Base-by-base conservation (phyloP, 2,113 vertebrate species). In the Todiramphus saurophagus region DNA sequence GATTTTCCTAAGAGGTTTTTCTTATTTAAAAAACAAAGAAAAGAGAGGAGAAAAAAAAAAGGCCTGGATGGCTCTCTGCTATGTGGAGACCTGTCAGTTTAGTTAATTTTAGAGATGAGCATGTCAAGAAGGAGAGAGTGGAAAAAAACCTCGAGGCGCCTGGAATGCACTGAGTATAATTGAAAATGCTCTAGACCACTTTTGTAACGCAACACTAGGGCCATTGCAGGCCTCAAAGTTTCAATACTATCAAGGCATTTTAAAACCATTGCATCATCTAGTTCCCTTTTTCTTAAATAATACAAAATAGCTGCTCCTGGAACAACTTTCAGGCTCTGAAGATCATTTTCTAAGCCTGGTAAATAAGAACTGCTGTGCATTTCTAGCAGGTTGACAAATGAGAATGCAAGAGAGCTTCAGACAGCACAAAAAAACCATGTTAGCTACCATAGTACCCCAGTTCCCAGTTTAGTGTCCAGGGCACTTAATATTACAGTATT, bases 111-210 rank as follows among this genome's bases (percentile, higher is more conserved):
- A 93, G 90, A 90, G 97, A 95, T 56, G 77, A 94, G 55, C 93
- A 94, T 0, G 0, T 89, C 13, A 91, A 96, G 94, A 91, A 97
- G 63, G 93, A 96, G 73, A 89, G 93, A 94, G 92, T 82, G 91
- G 96, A 97, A 97, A 97, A 97, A 96, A 66, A 92, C 97, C 96
- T 95, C 2, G 31, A 97, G 96, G 94, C 46, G 1, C 88, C 94
- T 91, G 76, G 76, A 64, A 88, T 56, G 50, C 83, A 83, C 87
- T 89, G 75, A 96, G 78, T 48, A 6, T 95, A 96, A 96, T 66
- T 85, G 91, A 97, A 97, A 97, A 92, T 56, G 72, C 90, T 83
- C 43, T 83, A 83, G 74, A 87, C 56, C 1, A 46, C 68, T 85
- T 88, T n/a, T 13, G 37, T 68, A 66, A 87, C 0, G 5, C 59